phyloP scores from a whole-genome alignment of 2,888 invertebrate species.

The Silvanus unidentatus region DNA sequence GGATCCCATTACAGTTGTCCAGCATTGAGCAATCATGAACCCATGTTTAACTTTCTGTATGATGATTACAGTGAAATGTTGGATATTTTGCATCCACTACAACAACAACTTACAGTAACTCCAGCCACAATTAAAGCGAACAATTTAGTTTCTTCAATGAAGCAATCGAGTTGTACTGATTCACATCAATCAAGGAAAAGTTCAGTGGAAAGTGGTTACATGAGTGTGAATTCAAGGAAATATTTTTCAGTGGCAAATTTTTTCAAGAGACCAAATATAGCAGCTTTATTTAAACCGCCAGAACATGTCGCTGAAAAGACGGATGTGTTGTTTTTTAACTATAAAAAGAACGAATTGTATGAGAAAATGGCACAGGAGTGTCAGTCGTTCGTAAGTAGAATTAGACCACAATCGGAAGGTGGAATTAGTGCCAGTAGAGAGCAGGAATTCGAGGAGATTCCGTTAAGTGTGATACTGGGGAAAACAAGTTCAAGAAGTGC shows the following conservation, averaged over 20 bases:
- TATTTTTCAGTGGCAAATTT: constrained; percentile 19
- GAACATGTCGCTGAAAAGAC: not conserved
- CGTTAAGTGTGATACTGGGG: constrained; percentile 17
- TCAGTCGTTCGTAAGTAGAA: constrained; percentile 20
- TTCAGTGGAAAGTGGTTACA: constrained; percentile 30
- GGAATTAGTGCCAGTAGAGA: constrained; percentile 6
- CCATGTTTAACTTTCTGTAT: constrained; percentile 20
- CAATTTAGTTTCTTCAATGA: no score
- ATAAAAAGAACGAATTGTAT: constrained; percentile 5
- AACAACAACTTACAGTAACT: no score
- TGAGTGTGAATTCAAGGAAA: constrained; percentile 22
- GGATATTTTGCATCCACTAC: not conserved
- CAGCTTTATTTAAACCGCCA: constrained; percentile 24
- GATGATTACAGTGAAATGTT: constrained; percentile 12
- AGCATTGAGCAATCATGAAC: constrained; percentile 9
- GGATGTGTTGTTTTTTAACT: not conserved
- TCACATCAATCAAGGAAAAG: constrained; percentile 1
- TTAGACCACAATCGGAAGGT: constrained; percentile 14
- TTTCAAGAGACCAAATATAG: constrained; percentile 27
- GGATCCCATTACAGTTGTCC: constrained; percentile 15
- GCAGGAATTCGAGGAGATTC: constrained; percentile 20
- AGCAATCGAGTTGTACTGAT: no score
- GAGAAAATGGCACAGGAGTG: constrained; percentile 19
- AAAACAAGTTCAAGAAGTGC: constrained; percentile 8
- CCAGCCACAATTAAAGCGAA: no score